phyloP scores from a whole-genome alignment of 2,113 vertebrate species.

The Balaeniceps rex region DNA sequence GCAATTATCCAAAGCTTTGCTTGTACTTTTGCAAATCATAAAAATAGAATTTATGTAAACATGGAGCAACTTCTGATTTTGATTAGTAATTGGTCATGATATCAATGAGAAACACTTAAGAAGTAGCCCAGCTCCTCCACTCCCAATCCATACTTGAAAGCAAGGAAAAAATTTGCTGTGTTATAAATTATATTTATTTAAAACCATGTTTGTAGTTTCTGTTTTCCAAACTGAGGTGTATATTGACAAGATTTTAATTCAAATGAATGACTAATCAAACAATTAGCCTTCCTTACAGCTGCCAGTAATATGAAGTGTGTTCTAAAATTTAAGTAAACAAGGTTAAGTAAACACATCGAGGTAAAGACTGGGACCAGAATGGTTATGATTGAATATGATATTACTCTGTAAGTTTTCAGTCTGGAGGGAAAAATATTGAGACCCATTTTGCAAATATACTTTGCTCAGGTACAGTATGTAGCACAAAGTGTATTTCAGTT shows the following conservation, averaged over 20 bases:
- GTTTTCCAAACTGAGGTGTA: background rate
- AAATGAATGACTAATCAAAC: background rate
- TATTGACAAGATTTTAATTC: background rate
- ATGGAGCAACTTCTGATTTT: background rate
- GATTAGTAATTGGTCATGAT: background rate
- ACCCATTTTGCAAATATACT: background rate
- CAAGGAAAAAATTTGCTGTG: background rate
- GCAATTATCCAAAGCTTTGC: conserved; percentile 29
- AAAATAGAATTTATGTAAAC: conserved; percentile 45
- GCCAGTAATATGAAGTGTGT: background rate
- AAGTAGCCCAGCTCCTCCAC: background rate
- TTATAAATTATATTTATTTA: background rate
- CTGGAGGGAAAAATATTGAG: background rate
- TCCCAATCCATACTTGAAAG: background rate
- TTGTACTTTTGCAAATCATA: conserved; percentile 32
- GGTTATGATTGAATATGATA: background rate
- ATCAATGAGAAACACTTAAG: background rate
- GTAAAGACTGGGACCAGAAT: background rate
- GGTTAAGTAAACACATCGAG: background rate
- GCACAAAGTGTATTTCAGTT: background rate
- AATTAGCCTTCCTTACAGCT: background rate
- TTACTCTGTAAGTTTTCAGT: background rate
- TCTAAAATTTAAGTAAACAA: background rate
- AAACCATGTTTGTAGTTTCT: background rate
- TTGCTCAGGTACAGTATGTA: background rate